These are phyloP conservation scores for Entomobrya proxima DNA, from an alignment of 2,888 invertebrate species.

Conservation along the genomic window DNA sequence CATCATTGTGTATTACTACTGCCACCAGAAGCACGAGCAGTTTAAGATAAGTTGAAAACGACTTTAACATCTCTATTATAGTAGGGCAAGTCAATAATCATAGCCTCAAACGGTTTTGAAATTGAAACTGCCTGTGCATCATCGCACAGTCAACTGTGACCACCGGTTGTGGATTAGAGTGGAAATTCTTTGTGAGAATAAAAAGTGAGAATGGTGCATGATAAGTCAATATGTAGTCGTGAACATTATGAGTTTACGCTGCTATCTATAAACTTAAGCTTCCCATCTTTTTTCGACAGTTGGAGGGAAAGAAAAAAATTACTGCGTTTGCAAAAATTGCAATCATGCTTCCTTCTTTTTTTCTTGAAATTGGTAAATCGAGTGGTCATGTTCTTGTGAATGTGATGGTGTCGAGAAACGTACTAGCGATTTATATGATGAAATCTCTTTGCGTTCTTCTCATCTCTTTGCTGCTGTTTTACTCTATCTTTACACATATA, in stretches of 20 bases:
- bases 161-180: neutral
- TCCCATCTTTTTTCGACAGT: neutral
- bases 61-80: neutral
- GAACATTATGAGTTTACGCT: too few relatives aligned
- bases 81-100: slow-evolving; percentile 22
- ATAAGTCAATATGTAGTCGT: too few relatives aligned
- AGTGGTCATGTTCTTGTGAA: slow-evolving; percentile 16
- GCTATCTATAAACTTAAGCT: too few relatives aligned
- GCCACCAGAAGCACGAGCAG: neutral
- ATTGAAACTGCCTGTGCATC: neutral
- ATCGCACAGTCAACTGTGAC: slow-evolving; percentile 7
- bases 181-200: neutral
- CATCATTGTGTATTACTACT: neutral
- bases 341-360: slow-evolving; percentile 8
- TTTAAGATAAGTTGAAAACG: neutral
- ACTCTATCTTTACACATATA: neutral
- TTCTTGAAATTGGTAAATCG: slow-evolving; percentile 7
- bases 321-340: neutral
- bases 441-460: neutral
- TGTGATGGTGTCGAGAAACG: slow-evolving; percentile 21
- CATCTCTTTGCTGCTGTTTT: neutral
- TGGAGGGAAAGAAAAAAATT: neutral
- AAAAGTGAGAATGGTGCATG: slow-evolving; percentile 14
- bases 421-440: neutral
- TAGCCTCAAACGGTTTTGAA: neutral